Evolutionary conservation across 1,140 invertebrate species (phyloP), one percentile per base, ranked within the genome.

Genomic region (Lasaia peninsularis): DNA sequence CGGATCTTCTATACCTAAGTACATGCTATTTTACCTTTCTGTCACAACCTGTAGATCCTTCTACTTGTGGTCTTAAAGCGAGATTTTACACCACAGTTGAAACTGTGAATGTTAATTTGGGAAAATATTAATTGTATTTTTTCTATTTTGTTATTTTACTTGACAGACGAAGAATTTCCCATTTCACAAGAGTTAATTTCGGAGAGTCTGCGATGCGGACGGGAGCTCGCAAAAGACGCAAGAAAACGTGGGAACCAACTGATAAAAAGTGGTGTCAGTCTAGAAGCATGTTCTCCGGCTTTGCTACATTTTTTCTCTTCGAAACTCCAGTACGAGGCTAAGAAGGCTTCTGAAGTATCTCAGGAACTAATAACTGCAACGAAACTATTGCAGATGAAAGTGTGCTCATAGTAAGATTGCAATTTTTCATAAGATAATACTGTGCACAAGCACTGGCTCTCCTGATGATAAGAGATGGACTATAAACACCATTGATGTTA

Each of bases 361-460:
- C 67, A 86, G 21, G 85, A 88, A 59, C 66, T 88, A 0, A 57
- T 88, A 0, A 71, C 74, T 0, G 78, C 85, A 1, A 86, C 85
- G 0, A 86, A 88, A 33, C 52, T 88, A 32, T 53, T 88, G 60
- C 85, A 85, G 60, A 77, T 80, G 69, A 86, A 85, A 56, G 48
- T 86, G 33, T 77, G 72, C 64, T 63, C 71, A 8, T 67, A 66
- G 80, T 83, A 71, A 63, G 59, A 52, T 24, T 34, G 32, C 8
- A 2, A 49, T 44, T 58, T 32, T 52, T n/a, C n/a, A n/a, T n/a
- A n/a, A n/a, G n/a, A n/a, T n/a, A n/a, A n/a, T n/a, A n/a, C n/a
- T n/a, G n/a, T n/a, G n/a, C n/a, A n/a, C n/a, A n/a, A n/a, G n/a
- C n/a, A n/a, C n/a, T n/a, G n/a, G n/a, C n/a, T n/a, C n/a, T n/a